Conservation (phyloP, 1,140 invertebrate genomes). For the Pantala flavescens region DNA sequence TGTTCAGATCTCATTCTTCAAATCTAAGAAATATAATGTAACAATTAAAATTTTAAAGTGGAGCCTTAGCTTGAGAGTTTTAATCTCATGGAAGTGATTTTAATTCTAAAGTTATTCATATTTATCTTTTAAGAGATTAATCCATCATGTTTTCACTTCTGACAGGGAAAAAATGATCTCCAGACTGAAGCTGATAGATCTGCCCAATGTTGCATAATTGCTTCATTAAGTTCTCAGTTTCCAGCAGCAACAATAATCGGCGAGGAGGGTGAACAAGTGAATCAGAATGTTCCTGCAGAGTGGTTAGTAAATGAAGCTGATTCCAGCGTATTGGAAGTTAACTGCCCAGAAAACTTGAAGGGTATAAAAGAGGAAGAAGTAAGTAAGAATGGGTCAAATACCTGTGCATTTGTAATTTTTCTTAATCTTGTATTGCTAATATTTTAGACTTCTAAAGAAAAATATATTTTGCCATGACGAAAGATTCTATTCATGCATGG, state of each 20-base stretch:
- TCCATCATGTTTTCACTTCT: constrained; percentile 21
- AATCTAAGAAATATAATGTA: not conserved
- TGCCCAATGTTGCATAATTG: constrained; percentile 84
- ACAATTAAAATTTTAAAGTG: not conserved
- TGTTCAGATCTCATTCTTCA: not conserved
- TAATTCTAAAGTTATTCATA: too few species aligned
- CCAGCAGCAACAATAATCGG: constrained; percentile 83
- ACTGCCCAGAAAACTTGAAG: constrained; percentile 56
- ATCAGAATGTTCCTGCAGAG: constrained; percentile 48
- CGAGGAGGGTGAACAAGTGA: constrained; percentile 55
- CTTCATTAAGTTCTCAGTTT: constrained; percentile 71
- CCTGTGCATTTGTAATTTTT: constrained; percentile 16
- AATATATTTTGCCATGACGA: too few species aligned
- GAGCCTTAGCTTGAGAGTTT: too few species aligned
- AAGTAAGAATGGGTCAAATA: constrained; percentile 21
- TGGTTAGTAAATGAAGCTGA: constrained; percentile 61
- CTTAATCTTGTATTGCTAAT: constrained; percentile 13
- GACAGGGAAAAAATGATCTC: constrained; percentile 79
- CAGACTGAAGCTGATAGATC: constrained; percentile 96
- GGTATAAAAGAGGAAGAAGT: constrained; percentile 49
- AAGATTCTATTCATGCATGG: too few species aligned
- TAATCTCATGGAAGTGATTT: too few species aligned
- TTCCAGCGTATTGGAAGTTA: constrained; percentile 53
- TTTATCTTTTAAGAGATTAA: not conserved
- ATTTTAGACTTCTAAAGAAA: too few species aligned